Conservation (phyloP, 1,140 invertebrate genomes). For the Gerris buenoi region DNA sequence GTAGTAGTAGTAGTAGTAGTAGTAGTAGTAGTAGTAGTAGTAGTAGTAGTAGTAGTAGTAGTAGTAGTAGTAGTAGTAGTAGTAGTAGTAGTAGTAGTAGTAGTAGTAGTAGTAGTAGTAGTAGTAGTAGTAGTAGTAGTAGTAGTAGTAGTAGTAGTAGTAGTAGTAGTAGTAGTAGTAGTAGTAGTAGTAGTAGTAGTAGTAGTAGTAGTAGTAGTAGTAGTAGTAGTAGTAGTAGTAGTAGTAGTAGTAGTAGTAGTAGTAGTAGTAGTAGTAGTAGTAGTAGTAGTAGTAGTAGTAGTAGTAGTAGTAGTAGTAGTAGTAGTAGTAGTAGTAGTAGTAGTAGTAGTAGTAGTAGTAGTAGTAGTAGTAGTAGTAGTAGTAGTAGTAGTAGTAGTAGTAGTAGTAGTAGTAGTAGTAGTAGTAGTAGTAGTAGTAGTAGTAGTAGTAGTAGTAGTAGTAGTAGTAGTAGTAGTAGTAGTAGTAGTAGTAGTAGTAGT, state of each 20-base stretch:
- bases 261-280: constrained; percentile 4
- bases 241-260: constrained; percentile 3
- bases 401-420: constrained; percentile 4
- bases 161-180: constrained; percentile 6
- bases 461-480: constrained; percentile 3
- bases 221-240: constrained; percentile 6
- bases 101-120: constrained; percentile 6
- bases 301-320: constrained; percentile 3
- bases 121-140: constrained; percentile 6
- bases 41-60: constrained; percentile 6
- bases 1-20: constrained; percentile 6
- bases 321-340: constrained; percentile 4
- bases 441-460: constrained; percentile 4
- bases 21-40: constrained; percentile 6
- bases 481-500: constrained; percentile 4
- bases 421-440: constrained; percentile 3
- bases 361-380: constrained; percentile 3
- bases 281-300: constrained; percentile 4
- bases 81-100: constrained; percentile 6
- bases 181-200: constrained; percentile 6
- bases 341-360: constrained; percentile 4
- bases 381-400: constrained; percentile 4
- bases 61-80: constrained; percentile 6
- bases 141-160: constrained; percentile 6
- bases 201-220: constrained; percentile 6